A percentile compares a stretch with the other conserved stretches of the same genome.
phyloP scores from a whole-genome alignment of 2,888 invertebrate genomes.

The Keiferia lycopersicella region DNA sequence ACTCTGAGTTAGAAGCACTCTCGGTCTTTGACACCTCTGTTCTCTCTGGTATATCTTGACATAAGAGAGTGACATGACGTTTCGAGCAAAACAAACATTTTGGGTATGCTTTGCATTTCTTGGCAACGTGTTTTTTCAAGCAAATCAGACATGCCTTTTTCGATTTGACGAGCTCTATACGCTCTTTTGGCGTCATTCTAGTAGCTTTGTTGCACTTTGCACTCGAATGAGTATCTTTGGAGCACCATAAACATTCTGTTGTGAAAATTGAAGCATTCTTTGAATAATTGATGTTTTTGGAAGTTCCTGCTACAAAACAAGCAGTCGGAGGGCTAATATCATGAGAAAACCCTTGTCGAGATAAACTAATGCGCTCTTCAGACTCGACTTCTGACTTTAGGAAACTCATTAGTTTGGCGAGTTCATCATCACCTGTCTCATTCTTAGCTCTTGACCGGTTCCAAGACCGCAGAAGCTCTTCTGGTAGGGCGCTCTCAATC shows the following conservation, averaged over 20 bases:
- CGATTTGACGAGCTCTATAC: neutral
- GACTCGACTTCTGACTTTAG: neutral
- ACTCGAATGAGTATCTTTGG: neutral
- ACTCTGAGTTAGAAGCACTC: neutral
- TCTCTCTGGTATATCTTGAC: too few species aligned
- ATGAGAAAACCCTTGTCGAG: neutral
- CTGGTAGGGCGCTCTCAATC: neutral
- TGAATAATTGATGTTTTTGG: neutral
- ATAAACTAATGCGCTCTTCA: neutral
- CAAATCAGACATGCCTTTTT: neutral
- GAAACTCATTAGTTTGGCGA: neutral
- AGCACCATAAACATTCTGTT: neutral
- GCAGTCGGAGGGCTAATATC: neutral
- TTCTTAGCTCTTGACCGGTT: neutral
- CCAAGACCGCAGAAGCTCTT: neutral
- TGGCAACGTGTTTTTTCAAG: neutral
- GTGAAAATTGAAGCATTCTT: neutral
- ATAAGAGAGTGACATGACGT: too few species aligned
- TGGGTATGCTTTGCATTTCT: neutral
- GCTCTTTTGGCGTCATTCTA: neutral
- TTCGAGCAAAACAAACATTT: too few species aligned
- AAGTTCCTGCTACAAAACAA: neutral
- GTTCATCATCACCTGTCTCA: neutral
- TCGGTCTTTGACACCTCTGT: too few species aligned
- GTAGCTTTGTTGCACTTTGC: neutral